Evolutionary conservation across 2,113 vertebrate genomes (phyloP), one percentile per base, ranked within the genome.

Genomic region (Carassius gibelio): DNA sequence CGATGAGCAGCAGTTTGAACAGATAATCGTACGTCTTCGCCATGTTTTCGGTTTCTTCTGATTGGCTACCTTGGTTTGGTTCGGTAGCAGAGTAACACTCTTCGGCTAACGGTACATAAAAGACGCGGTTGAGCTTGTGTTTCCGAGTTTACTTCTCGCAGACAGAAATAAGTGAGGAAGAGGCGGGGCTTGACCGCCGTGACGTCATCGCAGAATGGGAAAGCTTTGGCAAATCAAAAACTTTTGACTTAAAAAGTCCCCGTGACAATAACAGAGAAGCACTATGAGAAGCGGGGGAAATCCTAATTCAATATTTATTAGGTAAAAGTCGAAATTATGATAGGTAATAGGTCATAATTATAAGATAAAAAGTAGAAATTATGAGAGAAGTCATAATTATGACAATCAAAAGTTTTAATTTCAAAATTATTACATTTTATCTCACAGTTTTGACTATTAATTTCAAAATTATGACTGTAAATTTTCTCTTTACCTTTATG

Each of bases 1-100:
- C 94, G 74, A 95, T 94, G 1, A 95, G 94, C 91, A 95, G 78
- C 87, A 95, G 87, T 83, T 95, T 95, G 75, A 95, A 95, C 4
- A 95, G 91, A 81, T 94, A 95, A 85, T 95, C 94, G 91, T 95
- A 95, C 57, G 94, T 94, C 87, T 95, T 95, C 84, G 94, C 94
- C 94, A 95, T 95, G 90, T 88, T 78, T 36, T 48, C 79, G 59
- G 85, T 50, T 75, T 3, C 59, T 55, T 17, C 42, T 72, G 34
- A 15, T 17, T n/a, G 30, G 69, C 78, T 42, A 81, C 77, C 68
- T 75, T 34, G 17, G 10, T 62, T 69, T 19, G 26, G 45, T 2
- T 15, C 59, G 84, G 68, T 75, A 81, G 84, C 77, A 64, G 59
- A 81, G 84, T 86, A 81, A 42, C 78, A 57, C 26, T 75, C 13